Evolutionary conservation across 2,797 vertebrate species (phyloP).

Genomic region (Synanceia verrucosa): DNA sequence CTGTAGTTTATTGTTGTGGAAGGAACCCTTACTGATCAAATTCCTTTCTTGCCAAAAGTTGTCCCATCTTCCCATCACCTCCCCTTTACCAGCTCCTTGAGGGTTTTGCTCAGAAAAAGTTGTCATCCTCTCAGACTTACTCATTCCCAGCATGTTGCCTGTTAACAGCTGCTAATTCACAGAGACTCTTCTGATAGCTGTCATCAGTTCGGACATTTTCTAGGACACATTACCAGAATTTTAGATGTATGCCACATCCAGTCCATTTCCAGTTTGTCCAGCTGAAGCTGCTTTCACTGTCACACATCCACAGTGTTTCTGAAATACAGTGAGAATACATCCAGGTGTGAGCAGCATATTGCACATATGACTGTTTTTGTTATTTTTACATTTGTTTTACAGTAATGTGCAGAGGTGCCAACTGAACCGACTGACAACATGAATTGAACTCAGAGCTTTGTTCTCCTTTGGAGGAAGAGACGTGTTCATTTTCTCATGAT

Average conservation of each 20-base stretch:
- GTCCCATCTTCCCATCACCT: slow-evolving; percentile 7
- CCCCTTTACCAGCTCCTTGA: background rate
- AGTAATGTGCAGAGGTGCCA: too few species aligned
- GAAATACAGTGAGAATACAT: too few species aligned
- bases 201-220: slow-evolving; percentile 1
- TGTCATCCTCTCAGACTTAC: background rate
- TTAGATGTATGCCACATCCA: background rate
- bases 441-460: too few species aligned
- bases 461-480: too few species aligned
- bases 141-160: slow-evolving; percentile 7
- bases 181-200: slow-evolving; percentile 21
- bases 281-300: too few species aligned
- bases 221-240: background rate
- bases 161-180: slow-evolving; percentile 30
- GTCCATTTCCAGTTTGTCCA: background rate
- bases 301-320: too few species aligned
- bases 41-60: background rate
- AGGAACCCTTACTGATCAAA: background rate
- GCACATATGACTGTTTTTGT: too few species aligned
- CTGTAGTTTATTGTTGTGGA: background rate
- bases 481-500: too few species aligned
- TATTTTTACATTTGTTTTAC: too few species aligned
- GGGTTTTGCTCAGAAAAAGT: slow-evolving; percentile 2
- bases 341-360: too few species aligned
- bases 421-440: too few species aligned